phyloP scores from a whole-genome alignment of 2,797 vertebrate species.

The Chiloscyllium punctatum region DNA sequence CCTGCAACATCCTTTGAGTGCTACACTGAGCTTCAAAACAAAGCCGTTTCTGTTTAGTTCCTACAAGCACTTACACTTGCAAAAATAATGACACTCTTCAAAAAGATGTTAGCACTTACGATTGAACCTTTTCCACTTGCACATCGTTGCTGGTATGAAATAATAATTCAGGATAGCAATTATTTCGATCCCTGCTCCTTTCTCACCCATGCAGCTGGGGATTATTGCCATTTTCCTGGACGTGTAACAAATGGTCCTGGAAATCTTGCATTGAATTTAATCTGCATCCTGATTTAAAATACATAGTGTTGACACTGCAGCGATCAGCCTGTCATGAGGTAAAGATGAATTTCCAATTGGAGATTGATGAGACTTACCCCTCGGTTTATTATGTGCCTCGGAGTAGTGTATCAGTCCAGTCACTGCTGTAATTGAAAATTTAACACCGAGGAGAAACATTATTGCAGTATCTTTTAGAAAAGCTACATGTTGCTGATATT shows the following conservation, averaged over 20 bases:
- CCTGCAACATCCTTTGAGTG: background rate
- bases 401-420: too few relatives aligned
- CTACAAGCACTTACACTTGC: background rate
- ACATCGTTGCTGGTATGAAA: background rate
- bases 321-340: background rate
- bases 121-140: too few relatives aligned
- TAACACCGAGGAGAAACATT: background rate
- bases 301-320: background rate
- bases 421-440: background rate
- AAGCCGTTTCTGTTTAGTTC: background rate
- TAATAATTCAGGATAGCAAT: background rate
- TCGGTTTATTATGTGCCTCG: background rate
- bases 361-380: background rate
- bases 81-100: conserved; percentile 11
- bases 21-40: background rate
- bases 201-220: background rate
- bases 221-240: background rate
- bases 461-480: too few relatives aligned
- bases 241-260: background rate
- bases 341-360: background rate
- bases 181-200: background rate
- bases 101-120: background rate
- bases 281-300: background rate
- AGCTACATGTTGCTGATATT: too few relatives aligned
- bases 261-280: background rate